phyloP scores from a whole-genome alignment of 2,888 invertebrate species.

The Conops quadrifasciatus region DNA sequence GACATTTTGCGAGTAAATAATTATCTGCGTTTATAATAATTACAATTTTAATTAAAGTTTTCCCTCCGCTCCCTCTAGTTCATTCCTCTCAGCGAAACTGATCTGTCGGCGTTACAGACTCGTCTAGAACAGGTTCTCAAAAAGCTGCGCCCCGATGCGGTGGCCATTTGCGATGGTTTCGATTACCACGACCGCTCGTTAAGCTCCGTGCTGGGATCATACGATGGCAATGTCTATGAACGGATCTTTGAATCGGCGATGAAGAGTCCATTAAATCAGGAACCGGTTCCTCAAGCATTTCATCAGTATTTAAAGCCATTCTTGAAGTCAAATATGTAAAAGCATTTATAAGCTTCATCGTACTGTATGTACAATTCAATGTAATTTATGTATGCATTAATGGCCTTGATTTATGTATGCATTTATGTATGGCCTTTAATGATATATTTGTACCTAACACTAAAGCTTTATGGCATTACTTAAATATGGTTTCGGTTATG shows the following conservation, averaged over 20 bases:
- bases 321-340: constrained; percentile 77
- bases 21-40: background rate
- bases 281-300: constrained; percentile 77
- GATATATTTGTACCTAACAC: too few relatives aligned
- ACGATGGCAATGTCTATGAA: constrained; percentile 86
- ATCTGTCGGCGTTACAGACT: constrained; percentile 67
- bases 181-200: constrained; percentile 83
- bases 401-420: too few relatives aligned
- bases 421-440: too few relatives aligned
- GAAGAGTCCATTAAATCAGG: constrained; percentile 82
- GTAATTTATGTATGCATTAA: too few relatives aligned
- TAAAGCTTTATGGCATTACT: too few relatives aligned
- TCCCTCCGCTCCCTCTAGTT: constrained; percentile 41
- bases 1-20: constrained; percentile 79
- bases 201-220: constrained; percentile 79
- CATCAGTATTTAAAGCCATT: constrained; percentile 79
- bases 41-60: background rate
- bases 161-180: constrained; percentile 90
- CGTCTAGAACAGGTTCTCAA: constrained; percentile 77
- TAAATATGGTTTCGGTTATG: too few relatives aligned
- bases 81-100: constrained; percentile 44
- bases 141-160: constrained; percentile 83
- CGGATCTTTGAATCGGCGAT: constrained; percentile 80
- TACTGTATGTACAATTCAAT: background rate
- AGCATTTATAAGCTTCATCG: background rate